phyloP scores from a whole-genome alignment of 1,140 invertebrate species.

The Trichogramma pretiosum region DNA sequence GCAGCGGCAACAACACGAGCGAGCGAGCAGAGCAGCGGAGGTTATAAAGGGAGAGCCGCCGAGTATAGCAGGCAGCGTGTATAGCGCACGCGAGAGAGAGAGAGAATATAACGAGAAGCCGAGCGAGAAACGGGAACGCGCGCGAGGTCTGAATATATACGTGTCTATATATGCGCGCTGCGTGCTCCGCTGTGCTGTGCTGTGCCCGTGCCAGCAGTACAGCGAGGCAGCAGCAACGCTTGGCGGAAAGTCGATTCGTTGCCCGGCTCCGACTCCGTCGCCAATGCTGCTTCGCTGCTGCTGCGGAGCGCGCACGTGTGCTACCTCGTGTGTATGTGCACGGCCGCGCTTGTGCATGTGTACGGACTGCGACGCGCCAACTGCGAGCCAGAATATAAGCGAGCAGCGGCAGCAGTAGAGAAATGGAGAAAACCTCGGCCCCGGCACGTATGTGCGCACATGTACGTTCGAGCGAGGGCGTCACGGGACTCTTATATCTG shows the following conservation, averaged over 20 bases:
- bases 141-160: no score
- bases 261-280: constrained; percentile 22
- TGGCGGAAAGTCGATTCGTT: constrained; percentile 20
- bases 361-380: constrained; percentile 14
- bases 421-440: no score
- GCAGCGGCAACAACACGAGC: no score
- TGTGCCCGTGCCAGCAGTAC: constrained; percentile 15
- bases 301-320: constrained; percentile 28
- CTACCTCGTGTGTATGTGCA: constrained; percentile 16
- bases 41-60: no score
- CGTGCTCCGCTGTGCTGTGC: background rate
- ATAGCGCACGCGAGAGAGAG: constrained; percentile 1
- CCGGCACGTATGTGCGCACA: background rate
- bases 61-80: no score
- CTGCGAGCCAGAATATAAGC: constrained; percentile 1
- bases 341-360: constrained; percentile 19
- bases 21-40: background rate
- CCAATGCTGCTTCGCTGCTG: constrained; percentile 27
- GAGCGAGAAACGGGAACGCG: constrained; percentile 31
- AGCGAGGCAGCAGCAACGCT: no score
- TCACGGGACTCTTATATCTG: constrained; percentile 10
- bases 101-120: constrained; percentile 8
- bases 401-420: background rate
- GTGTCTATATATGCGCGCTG: background rate
- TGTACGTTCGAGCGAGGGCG: constrained; percentile 1